Percentiles rank a stretch among this genome's conserved stretches.
Conservation (phyloP, 2,113 vertebrate species). For the Pedetes capensis region DNA sequence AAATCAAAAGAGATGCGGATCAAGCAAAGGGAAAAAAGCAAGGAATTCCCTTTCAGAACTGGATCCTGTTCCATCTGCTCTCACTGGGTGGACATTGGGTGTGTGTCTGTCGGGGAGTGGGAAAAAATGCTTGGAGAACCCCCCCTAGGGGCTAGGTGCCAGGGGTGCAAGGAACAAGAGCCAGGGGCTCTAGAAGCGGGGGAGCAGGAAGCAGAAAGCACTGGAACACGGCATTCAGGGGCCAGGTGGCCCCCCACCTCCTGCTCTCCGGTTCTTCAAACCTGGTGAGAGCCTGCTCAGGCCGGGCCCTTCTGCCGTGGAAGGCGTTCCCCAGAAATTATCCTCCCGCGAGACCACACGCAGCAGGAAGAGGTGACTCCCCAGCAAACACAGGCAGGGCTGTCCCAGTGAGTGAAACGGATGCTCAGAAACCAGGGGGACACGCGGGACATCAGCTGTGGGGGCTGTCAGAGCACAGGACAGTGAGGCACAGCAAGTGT, state of each 20-base stretch:
- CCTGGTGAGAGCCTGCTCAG: rapidly evolving
- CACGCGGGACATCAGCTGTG: rapidly evolving
- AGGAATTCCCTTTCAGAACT: too few species aligned
- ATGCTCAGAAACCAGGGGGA: rapidly evolving
- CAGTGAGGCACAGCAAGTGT: rapidly evolving
- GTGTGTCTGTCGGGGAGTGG: background rate
- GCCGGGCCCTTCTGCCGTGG: background rate
- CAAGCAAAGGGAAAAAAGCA: background rate
- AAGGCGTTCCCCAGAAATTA: background rate
- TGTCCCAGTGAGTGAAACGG: background rate
- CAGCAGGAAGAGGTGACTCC: background rate
- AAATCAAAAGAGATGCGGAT: background rate
- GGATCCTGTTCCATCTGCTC: too few species aligned
- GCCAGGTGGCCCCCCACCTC: rapidly evolving
- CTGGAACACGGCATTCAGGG: rapidly evolving
- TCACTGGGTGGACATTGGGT: background rate
- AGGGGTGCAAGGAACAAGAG: background rate
- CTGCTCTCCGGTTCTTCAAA: background rate
- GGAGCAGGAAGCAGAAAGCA: background rate
- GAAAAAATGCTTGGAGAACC: background rate
- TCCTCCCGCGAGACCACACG: background rate
- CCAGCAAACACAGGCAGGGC: background rate
- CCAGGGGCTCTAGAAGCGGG: background rate
- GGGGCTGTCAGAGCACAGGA: background rate
- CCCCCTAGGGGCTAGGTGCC: background rate